Evolutionary conservation across 2,113 vertebrate species (phyloP).

Genomic region (Rhinichthys klamathensis): DNA sequence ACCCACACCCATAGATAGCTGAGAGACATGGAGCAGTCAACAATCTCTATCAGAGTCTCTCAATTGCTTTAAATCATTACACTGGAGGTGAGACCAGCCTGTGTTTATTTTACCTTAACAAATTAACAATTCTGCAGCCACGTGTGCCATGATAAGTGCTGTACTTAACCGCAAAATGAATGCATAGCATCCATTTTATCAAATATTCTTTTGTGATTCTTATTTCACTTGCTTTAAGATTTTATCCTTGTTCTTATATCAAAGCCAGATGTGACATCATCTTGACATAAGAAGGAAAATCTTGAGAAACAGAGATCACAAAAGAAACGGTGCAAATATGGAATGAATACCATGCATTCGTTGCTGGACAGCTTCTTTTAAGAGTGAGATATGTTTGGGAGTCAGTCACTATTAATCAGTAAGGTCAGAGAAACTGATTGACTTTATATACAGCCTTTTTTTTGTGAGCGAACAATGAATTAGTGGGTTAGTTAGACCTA

Average conservation of each 20-base stretch:
- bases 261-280: not conserved
- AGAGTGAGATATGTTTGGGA: not conserved
- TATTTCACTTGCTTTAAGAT: slow-evolving; percentile 62
- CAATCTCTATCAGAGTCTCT: not conserved
- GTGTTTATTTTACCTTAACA: slow-evolving; percentile 34
- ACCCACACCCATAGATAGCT: slow-evolving; percentile 47
- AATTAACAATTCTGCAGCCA: slow-evolving; percentile 57
- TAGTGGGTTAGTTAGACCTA: not conserved
- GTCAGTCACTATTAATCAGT: not conserved
- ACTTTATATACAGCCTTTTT: not conserved
- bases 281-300: slow-evolving; percentile 64
- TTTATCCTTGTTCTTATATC: slow-evolving; percentile 11
- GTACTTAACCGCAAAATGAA: slow-evolving; percentile 54
- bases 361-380: not conserved
- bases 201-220: slow-evolving; percentile 59
- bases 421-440: not conserved
- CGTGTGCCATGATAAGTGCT: slow-evolving; percentile 54
- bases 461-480: not conserved
- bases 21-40: not conserved
- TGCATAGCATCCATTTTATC: slow-evolving; percentile 62
- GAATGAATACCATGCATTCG: slow-evolving; percentile 67
- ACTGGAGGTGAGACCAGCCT: slow-evolving; percentile 74
- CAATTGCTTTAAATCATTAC: not conserved
- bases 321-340: slow-evolving; percentile 54
- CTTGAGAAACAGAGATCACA: slow-evolving; percentile 63